Evolutionary conservation across 30 jellyfish, hydroid and myxozoan species (phyloP).

Genomic region (Aurelia aurita): DNA sequence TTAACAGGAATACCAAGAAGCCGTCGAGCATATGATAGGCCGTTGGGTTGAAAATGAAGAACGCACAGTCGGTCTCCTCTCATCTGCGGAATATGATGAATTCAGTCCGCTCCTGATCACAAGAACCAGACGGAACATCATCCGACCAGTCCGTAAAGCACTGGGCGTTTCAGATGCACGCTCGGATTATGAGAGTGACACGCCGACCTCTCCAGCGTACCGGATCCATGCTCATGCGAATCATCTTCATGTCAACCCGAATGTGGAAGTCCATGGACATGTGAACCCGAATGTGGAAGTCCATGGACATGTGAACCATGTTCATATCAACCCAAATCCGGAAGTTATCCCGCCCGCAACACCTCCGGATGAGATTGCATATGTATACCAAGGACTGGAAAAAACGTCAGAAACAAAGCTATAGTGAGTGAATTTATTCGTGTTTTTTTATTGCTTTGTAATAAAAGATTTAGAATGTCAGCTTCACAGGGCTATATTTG

Average conservation of each 20-base stretch:
- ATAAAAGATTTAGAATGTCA: no score
- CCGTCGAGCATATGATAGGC: slow-evolving; percentile 95
- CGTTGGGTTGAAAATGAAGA: slow-evolving; percentile 97
- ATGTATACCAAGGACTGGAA: no score
- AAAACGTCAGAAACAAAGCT: no score
- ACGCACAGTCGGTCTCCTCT: slow-evolving; percentile 84
- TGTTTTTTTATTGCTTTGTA: no score
- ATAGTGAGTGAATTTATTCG: no score
- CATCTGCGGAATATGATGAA: slow-evolving; percentile 91
- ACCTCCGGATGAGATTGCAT: no score
- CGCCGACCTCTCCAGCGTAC: slow-evolving; percentile 40
- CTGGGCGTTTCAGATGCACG: slow-evolving; percentile 82
- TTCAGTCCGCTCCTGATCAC: slow-evolving; percentile 78
- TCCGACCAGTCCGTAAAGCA: slow-evolving; percentile 96
- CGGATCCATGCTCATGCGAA: no score
- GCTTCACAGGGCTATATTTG: no score
- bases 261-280: neutral
- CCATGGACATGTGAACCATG: neutral
- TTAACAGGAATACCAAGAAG: slow-evolving; percentile 88
- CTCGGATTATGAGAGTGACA: slow-evolving; percentile 65
- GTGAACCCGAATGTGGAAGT: neutral
- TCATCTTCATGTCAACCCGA: slow-evolving; percentile 37
- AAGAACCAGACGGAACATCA: slow-evolving; percentile 83
- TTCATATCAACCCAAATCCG: no score
- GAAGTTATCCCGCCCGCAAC: no score